Evolutionary conservation across 2,113 vertebrate species (phyloP), one percentile per base, ranked within the genome.

Genomic region (Nettapus auritus): DNA sequence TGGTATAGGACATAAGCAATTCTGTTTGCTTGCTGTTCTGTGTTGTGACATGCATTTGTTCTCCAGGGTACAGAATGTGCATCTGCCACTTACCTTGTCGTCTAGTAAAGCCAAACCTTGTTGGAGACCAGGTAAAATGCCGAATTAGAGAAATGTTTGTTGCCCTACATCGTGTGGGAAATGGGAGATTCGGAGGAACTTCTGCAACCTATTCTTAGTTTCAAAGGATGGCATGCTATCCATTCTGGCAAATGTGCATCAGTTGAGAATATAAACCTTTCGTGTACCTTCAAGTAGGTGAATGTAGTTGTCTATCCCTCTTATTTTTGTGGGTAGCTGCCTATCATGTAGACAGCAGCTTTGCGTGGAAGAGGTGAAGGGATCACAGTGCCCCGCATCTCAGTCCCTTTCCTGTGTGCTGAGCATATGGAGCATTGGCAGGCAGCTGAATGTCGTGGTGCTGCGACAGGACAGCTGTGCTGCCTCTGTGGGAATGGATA

Each of bases 61-160:
- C 97, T 90, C 74, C 94, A 99, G 99, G 99, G 34, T 99, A 99
- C 95, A 98, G 98, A 94, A 99, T 99, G 99, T 99, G 99, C 87
- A 99, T 99, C 96, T 99, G 99, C 92, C 98, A 99, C 96, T 98
- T 99, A 94, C 94, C 99, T 53, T 99, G 99, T 96, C 98, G 96
- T 78, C 98, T 98, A 71, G 97, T 98, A 79, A 99, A 99, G 93
- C 98, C 98, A 95, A 98, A 98, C 80, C 93, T 98, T 10, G 64
- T 88, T 52, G 98, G 97, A 97, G 99, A 99, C 76, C 99, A 99
- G 98, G 98, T 98, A 97, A 97, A 89, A 14, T 11, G 17, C 48
- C 50, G 60, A n/a, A 64, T 59, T 36, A 9, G 55, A 69, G 21
- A 64, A 95, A 66, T 28, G 33, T 5, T 3, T 79, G 2, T 77